Evolutionary conservation across 1,140 invertebrate species (phyloP), one percentile per base, ranked within the genome.

Genomic region (Caenorhabditis elegans): DNA sequence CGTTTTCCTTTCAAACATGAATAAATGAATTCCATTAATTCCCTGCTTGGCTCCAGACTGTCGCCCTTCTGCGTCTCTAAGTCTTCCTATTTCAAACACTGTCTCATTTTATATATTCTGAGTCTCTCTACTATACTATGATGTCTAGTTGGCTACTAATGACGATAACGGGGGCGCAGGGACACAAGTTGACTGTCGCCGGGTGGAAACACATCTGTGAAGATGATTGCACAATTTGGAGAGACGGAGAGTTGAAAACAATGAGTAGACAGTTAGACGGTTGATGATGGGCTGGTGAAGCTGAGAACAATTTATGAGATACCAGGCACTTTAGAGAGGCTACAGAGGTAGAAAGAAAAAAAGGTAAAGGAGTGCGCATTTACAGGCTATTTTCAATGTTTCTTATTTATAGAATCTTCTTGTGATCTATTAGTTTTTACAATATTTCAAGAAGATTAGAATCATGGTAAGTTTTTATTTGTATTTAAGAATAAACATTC

Each of bases 161-260:
- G 34, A 43, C 60, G 60, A 70, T 70, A 70, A 70, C 60, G 60
- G 60, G n/a, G n/a, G n/a, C n/a, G n/a, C n/a, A n/a, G n/a, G n/a
- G 60, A 43, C 55, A 60, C 55, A 60, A 70, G 60, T 39, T 70
- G 34, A 70, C 60, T 70, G 60, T 70, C 60, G n/a, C n/a, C n/a
- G n/a, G n/a, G n/a, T n/a, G 60, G 26, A 34, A 36, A 36, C 55
- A 34, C 28, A 65, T 36, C 26, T 65, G 55, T 10, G 55, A 34
- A 22, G 60, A 34, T 34, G 26, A 17, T 8, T 22, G 24, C 34
- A 17, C 19, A 22, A n/a, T 22, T 36, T 11, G n/a, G 28, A 36
- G 31, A 70, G 60, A 70, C 60, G 60, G 34, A 70, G 34, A 43
- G 17, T 53, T 4, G 17, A 8, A 22, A 31, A 6, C 19, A n/a